Percentiles rank a stretch among this genome's conserved stretches.
Conservation (phyloP, 2,113 vertebrate species). For the Gnathonemus longibarbis region DNA sequence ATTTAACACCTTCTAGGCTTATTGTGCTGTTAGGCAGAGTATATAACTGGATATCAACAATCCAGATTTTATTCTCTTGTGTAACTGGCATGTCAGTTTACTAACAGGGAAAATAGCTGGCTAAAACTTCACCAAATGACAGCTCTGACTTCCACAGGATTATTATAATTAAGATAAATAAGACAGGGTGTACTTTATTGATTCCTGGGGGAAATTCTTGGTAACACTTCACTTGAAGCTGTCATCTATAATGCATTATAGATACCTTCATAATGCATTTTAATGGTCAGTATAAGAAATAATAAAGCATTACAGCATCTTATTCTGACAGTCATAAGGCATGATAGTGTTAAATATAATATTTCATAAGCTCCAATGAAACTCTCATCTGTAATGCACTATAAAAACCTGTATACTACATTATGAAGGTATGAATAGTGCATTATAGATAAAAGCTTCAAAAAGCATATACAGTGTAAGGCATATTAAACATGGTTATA, state of each 20-base stretch:
- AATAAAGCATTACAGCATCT: not conserved
- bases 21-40: conserved; percentile 52
- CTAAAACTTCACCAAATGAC: not conserved
- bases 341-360: too few relatives aligned
- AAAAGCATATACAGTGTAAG: too few relatives aligned
- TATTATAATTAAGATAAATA: not conserved
- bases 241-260: not conserved
- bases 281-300: not conserved
- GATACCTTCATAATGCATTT: not conserved
- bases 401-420: not conserved
- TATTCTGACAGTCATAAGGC: not conserved
- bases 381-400: not conserved
- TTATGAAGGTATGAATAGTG: too few relatives aligned
- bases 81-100: not conserved
- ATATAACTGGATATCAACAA: conserved; percentile 13
- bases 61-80: conserved; percentile 17
- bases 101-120: not conserved
- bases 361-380: not conserved
- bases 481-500: not conserved
- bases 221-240: not conserved
- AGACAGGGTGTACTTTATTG: not conserved
- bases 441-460: too few relatives aligned
- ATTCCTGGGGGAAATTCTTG: not conserved
- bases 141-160: not conserved
- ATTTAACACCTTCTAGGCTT: conserved; percentile 62